Conservation (phyloP, 2,113 vertebrate genomes). For the Danio rerio region GRCz12tu NC_133192.1:18455501-18456000, state of each 20-base stretch:
- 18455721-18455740: slow-evolving; percentile 23
- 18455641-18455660: slow-evolving; percentile 11
- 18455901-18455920: neutral
- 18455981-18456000: neutral
- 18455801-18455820: slow-evolving; percentile 26
- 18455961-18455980: neutral
- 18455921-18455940: neutral
- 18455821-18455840: neutral
- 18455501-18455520: neutral
- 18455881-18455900: neutral
- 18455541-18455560: slow-evolving; percentile 36
- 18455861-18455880: neutral
- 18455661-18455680: neutral
- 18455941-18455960: neutral
- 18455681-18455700: slow-evolving; percentile 6
- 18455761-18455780: slow-evolving; percentile 14
- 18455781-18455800: slow-evolving; percentile 35
- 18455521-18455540: slow-evolving; percentile 16
- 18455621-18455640: neutral
- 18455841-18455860: slow-evolving; percentile 8
- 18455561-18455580: slow-evolving; percentile 37
- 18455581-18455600: slow-evolving; percentile 42
- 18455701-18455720: slow-evolving; percentile 29
- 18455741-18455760: slow-evolving; percentile 35
- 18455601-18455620: slow-evolving; percentile 16